Base-by-base conservation (phyloP, 1,140 invertebrate genomes). In the Chrysomallon squamiferum region DNA sequence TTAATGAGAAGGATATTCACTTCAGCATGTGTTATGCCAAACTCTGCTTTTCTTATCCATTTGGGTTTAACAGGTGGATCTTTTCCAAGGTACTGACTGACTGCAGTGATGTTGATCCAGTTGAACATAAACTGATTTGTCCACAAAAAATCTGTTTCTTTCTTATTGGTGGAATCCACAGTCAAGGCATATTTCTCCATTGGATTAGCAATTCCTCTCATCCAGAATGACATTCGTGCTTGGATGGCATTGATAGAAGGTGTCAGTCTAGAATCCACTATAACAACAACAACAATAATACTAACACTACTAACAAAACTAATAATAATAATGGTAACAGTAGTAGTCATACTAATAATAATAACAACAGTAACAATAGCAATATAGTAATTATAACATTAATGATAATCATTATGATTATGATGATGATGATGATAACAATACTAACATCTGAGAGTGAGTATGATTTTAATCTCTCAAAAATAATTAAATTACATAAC, bases 71-170 rank as follows among this genome's bases (percentile, higher is more conserved):
- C 2, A 22, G 50, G 5, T 0, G 11, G 22, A 27, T 54, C 29
- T 29, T 25, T 11, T 3, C 22, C 22, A 18, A 54, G 15, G 25
- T 54, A 54, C 7, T 54, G 50, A 30, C 22, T 30, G 29, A 30
- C 22, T 4, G 50, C 50, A 6, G 50, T 54, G n/a, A 54, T 22
- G 50, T 54, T 54, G 5, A 54, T 30, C 50, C 50, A 54, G 50
- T 54, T 54, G 22, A 54, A 54, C 18, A 25, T 54, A 11, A 27
- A 18, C 50, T 22, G 22, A 30, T 54, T 54, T 20, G 50, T 54
- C 50, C 50, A 54, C 11, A 54, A 3, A 22, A 18, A 54, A 30
- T 54, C 50, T 3, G 50, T 3, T 0, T 1, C 50, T 27, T 2
- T 20, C 15, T 25, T 27, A 18, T 20, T 54, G 50, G 50, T 54